Conservation (phyloP, 2,797 vertebrate genomes). For the Micropoecilia bifurca region DNA sequence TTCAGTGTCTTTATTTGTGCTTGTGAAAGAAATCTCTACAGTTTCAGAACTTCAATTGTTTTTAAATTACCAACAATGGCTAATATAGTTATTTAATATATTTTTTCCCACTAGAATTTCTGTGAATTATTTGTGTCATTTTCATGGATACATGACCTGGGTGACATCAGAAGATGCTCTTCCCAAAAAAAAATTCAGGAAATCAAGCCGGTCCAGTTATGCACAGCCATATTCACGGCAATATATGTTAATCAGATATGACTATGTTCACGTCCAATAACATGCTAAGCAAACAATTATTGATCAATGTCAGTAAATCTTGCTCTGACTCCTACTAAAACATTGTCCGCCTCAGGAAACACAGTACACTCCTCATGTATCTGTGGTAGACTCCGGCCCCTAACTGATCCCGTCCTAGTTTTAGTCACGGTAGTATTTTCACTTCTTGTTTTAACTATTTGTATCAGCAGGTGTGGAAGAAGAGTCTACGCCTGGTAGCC, state of each 20-base stretch:
- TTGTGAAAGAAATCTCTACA: not conserved
- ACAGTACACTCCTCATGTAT: not conserved
- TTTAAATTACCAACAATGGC: not conserved
- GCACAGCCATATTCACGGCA: not conserved
- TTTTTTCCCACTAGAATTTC: no score
- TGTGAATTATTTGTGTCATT: not conserved
- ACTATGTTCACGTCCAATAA: not conserved
- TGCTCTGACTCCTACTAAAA: not conserved
- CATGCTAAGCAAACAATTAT: not conserved
- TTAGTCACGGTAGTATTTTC: not conserved
- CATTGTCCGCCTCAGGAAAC: not conserved
- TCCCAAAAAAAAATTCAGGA: not conserved
- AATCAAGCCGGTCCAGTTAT: not conserved
- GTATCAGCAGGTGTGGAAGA: not conserved
- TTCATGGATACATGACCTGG: not conserved
- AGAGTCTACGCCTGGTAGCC: not conserved
- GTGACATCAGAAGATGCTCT: not conserved
- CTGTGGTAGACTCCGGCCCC: not conserved
- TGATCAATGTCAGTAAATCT: not conserved
- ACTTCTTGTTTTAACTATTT: not conserved
- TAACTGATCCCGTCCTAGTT: not conserved
- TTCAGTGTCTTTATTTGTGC: not conserved
- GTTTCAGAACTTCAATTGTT: not conserved
- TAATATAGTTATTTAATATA: not conserved
- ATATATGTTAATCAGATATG: not conserved